Evolutionary conservation across 2,888 invertebrate genomes (phyloP), one percentile per base, ranked within the genome.

Genomic region (Hypercompe scribonia): DNA sequence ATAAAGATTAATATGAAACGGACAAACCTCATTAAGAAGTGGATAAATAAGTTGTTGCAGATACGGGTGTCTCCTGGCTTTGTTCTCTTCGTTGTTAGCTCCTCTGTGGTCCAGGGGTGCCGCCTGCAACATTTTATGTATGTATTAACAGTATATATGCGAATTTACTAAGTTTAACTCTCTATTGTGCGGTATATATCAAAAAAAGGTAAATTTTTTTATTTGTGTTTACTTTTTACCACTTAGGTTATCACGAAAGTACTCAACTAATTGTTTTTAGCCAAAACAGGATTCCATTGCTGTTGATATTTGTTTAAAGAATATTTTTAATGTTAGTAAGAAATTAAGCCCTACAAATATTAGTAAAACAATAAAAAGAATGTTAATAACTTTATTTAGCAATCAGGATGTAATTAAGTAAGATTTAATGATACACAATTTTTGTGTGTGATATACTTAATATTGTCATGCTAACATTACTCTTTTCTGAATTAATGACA

Each of bases 41-140:
- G 96, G 96, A 76, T 95, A 95, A 70, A 96, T 96, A 76, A 96
- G 93, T 85, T 96, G 95, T 79, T 96, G 96, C 79, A 96, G 88
- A 83, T 96, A 96, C 13, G 96, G 95, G 82, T 95, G 95, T 84
- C 93, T 90, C 80, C 94, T 90, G 74, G 93, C 93, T 90, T 94
- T 92, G 85, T 90, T 93, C 87, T 95, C 95, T 68, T 94, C 95
- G 66, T 89, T 93, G 81, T 90, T 92, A 33, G 91, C 83, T 88
- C 95, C 95, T 95, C 96, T 95, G 84, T 96, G 96, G 87, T 96
- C 96, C 84, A 96, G 83, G 61, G 95, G 96, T 65, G 95, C 93
- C 78, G 94, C 91, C 96, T 96, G 92, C 1, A 90, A 88, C 54
- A 13, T 34, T 54, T 15, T 31, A 21, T 0, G 15, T 36, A 21